Evolutionary conservation across 2,113 vertebrate species (phyloP), one percentile per base, ranked within the genome.

Genomic region (Poeciliopsis retropinna): DNA sequence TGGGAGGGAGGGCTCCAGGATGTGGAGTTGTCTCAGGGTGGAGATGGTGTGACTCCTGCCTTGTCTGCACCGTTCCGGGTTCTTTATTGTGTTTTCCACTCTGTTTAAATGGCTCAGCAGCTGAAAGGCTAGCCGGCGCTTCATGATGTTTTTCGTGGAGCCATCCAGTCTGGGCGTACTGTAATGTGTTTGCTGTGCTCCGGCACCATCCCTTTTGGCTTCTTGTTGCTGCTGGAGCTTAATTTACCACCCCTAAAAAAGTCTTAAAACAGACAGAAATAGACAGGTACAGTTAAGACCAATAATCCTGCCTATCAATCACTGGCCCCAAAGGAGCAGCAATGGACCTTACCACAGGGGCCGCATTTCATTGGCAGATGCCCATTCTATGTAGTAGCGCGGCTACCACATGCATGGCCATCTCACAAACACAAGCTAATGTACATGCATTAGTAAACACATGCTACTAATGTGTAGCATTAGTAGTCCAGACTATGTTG

Each of bases 291-390:
- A 92, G 93, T 94, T 94, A 91, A 79, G 86, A 69, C 76, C 73
- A 75, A 90, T 94, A 92, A 86, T 88, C 68, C 83, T 88, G 86
- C 85, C 92, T 92, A 85, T 94, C 91, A 89, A 86, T 93, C 91
- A 93, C 73, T 41, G 67, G 61, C 65, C 25, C 25, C 72, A 93
- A 92, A 83, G 89, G 75, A 90, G 91, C 86, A 65, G 83, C 78
- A 81, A 90, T 87, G 30, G 30, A 31, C 30, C 30, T 31, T 31
- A 31, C 30, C 30, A 31, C 30, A 4, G 30, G 30, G 30, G 30
- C 30, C 0, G 30, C 30, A 4, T 31, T 31, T 3, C 30, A 31
- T 31, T 31, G 30, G 3, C 30, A 4, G 30, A 31, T 31, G 30
- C 30, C 30, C 30, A 31, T 31, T 31, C 30, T 31, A 31, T 4